Evolutionary conservation across 2,888 invertebrate genomes (phyloP).

Genomic region (Lasius platythorax): DNA sequence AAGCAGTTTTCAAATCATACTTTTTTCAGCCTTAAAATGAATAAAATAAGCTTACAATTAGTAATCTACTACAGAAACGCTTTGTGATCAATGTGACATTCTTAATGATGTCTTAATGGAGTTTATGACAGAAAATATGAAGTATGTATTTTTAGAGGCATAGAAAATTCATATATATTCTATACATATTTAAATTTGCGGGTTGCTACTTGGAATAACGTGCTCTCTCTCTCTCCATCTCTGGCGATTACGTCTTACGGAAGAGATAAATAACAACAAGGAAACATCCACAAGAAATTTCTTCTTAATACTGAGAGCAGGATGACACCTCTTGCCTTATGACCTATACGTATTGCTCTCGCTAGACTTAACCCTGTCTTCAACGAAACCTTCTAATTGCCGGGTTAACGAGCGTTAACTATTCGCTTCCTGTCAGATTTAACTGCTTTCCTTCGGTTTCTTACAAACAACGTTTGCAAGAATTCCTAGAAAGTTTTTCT

Average conservation of each 20-base stretch:
- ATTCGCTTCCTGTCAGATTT: conserved; percentile 85
- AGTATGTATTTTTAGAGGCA: neutral
- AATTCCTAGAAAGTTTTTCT: conserved; percentile 41
- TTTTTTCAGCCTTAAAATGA: neutral
- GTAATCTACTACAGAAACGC: neutral
- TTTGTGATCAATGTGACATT: neutral
- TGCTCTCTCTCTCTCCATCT: neutral
- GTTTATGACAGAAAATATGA: neutral
- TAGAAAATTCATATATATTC: neutral
- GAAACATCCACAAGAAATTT: conserved; percentile 11
- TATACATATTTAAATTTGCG: neutral
- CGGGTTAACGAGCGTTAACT: conserved; percentile 86
- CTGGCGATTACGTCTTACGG: neutral
- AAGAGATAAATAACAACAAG: conserved; percentile 33
- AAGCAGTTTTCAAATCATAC: neutral
- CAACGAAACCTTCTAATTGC: conserved; percentile 83
- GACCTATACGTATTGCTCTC: conserved; percentile 78
- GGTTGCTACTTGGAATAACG: neutral
- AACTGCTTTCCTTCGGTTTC: conserved; percentile 81
- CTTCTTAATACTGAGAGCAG: conserved; percentile 65
- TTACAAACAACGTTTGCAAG: conserved; percentile 42
- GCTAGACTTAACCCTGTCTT: conserved; percentile 80
- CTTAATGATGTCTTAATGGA: neutral
- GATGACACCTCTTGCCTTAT: conserved; percentile 82
- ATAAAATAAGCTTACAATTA: neutral